These are phyloP conservation scores for Auanema freiburgensis DNA, from an alignment of 2,888 invertebrate genomes.

Conservation along the genomic window DNA sequence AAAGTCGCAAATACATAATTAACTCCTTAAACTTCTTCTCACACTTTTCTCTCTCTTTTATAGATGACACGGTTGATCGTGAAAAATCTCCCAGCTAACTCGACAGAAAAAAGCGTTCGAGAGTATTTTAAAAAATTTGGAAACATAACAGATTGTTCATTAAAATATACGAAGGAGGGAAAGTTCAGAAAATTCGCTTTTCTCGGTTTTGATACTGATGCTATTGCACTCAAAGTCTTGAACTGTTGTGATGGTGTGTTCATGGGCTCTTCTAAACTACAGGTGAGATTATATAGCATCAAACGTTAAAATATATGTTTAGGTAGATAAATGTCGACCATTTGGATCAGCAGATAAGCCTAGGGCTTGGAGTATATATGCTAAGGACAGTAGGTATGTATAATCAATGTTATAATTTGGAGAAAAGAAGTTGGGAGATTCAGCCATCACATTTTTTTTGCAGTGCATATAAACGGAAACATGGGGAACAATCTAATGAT, in stretches of 20 bases:
- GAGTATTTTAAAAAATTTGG: constrained; percentile 47
- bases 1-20: background rate
- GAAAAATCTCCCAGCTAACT: constrained; percentile 53
- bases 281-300: constrained; percentile 65
- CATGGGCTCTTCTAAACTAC: constrained; percentile 80
- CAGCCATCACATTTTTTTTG: background rate
- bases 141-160: constrained; percentile 82
- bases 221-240: constrained; percentile 78
- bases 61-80: constrained; percentile 55
- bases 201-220: constrained; percentile 82
- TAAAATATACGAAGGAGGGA: constrained; percentile 84
- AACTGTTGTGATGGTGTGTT: constrained; percentile 82
- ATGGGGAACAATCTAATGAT: constrained; percentile 24
- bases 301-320: constrained; percentile 12
- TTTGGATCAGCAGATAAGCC: constrained; percentile 74
- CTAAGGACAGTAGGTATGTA: constrained; percentile 74
- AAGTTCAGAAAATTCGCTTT: constrained; percentile 91
- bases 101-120: constrained; percentile 50
- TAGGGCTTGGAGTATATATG: constrained; percentile 89
- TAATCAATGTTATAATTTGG: background rate
- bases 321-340: constrained; percentile 71
- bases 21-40: background rate
- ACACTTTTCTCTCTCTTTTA: background rate
- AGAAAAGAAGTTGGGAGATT: too few species aligned
- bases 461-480: constrained; percentile 39